Conservation (phyloP, 2,113 vertebrate species). For the Mirza zaza region DNA sequence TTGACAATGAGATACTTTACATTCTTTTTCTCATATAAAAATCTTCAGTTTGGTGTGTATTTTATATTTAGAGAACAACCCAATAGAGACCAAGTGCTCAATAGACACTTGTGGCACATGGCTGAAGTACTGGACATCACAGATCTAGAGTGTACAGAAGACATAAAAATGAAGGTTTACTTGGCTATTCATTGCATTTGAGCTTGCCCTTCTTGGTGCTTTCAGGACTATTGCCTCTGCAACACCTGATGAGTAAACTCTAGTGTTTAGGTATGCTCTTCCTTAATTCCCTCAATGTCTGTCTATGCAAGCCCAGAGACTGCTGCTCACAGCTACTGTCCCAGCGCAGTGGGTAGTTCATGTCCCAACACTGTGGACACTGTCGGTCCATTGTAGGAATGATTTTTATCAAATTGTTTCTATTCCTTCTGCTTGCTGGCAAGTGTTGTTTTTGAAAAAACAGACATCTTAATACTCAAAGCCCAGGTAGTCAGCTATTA, state of each 20-base stretch:
- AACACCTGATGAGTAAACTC: neutral
- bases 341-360: neutral
- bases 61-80: neutral
- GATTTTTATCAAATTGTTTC: neutral
- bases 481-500: neutral
- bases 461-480: neutral
- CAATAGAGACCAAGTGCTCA: neutral
- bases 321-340: neutral
- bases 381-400: neutral
- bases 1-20: neutral
- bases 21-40: neutral
- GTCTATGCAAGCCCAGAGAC: neutral
- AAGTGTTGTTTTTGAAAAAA: neutral
- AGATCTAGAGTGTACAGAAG: neutral
- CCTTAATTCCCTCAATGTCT: too few relatives aligned
- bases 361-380: neutral
- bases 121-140: neutral
- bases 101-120: neutral
- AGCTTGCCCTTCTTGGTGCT: neutral
- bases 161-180: neutral
- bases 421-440: neutral
- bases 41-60: neutral
- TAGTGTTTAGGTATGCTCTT: neutral
- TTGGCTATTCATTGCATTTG: neutral
- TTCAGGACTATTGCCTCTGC: neutral